Percentiles rank a stretch among this genome's conserved stretches.
These are phyloP conservation scores for Lepidostoma basale DNA, from an alignment of 1,140 invertebrate species.

Conservation along the genomic window DNA sequence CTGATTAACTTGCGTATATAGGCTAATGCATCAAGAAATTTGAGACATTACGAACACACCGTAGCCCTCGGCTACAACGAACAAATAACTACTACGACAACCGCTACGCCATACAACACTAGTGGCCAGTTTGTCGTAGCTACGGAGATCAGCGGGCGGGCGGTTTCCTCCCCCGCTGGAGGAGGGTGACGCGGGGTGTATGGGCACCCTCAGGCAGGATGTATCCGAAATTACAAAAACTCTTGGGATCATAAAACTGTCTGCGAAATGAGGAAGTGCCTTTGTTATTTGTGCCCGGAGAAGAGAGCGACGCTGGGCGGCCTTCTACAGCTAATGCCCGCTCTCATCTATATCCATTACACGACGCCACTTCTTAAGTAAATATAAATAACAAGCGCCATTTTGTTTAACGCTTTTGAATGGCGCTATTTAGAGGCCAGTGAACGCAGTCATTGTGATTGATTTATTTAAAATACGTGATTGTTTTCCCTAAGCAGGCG, in stretches of 20 bases:
- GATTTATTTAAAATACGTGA: constrained; percentile 5
- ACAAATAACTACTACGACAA: too few relatives aligned
- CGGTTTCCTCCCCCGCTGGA: neutral
- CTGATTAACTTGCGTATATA: too few relatives aligned
- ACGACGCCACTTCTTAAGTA: constrained; percentile 41
- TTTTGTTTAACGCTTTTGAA: constrained; percentile 32
- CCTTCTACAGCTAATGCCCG: constrained; percentile 34
- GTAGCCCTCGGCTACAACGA: too few relatives aligned
- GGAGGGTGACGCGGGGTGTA: constrained; percentile 13
- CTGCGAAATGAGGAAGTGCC: constrained; percentile 48
- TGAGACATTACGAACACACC: too few relatives aligned
- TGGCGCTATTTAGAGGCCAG: constrained; percentile 6
- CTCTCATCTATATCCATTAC: constrained; percentile 45
- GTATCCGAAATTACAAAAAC: constrained; percentile 48
- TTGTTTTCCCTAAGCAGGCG: neutral
- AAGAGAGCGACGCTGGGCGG: constrained; percentile 25
- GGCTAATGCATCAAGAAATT: too few relatives aligned
- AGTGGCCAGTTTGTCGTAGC: constrained; percentile 7
- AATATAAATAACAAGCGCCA: constrained; percentile 42
- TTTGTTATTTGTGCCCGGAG: constrained; percentile 46
- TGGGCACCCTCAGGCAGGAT: constrained; percentile 38
- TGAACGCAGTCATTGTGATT: neutral
- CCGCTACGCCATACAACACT: neutral
- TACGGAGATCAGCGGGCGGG: neutral
- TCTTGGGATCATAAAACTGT: constrained; percentile 48